These are phyloP conservation scores for Oreochromis aureus DNA, from an alignment of 2,113 vertebrate genomes.

Conservation along the genomic window DNA sequence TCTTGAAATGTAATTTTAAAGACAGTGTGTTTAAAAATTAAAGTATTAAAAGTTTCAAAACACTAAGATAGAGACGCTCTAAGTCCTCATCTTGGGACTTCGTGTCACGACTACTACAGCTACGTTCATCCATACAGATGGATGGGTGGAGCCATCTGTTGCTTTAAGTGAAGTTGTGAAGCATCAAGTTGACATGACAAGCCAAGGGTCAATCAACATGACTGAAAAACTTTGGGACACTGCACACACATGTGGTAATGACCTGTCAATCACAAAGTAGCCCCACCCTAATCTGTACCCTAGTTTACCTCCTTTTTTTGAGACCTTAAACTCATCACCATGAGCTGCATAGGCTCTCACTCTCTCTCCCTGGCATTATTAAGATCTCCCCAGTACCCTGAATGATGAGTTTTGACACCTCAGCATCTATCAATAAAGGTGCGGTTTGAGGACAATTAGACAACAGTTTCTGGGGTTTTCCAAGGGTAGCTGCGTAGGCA, in stretches of 20 bases:
- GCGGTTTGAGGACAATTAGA: not conserved
- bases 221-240: not conserved
- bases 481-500: not conserved
- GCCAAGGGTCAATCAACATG: not conserved
- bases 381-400: not conserved
- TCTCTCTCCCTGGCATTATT: not conserved
- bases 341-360: not conserved
- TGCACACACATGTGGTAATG: too few relatives aligned
- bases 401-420: not conserved
- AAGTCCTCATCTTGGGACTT: not conserved
- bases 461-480: not conserved
- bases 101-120: rapidly evolving
- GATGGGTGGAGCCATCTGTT: not conserved
- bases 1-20: not conserved
- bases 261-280: not conserved
- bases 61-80: not conserved
- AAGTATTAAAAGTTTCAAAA: not conserved
- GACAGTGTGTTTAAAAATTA: not conserved
- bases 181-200: not conserved
- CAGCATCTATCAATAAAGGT: not conserved
- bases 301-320: not conserved
- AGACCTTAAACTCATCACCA: not conserved
- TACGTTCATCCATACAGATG: not conserved
- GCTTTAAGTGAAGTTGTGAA: not conserved
- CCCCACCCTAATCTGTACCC: not conserved